A percentile compares a stretch with the other conserved stretches of the same genome.
Evolutionary conservation across 2,113 vertebrate genomes (phyloP).

Genomic region (Corythornis cristatus): DNA sequence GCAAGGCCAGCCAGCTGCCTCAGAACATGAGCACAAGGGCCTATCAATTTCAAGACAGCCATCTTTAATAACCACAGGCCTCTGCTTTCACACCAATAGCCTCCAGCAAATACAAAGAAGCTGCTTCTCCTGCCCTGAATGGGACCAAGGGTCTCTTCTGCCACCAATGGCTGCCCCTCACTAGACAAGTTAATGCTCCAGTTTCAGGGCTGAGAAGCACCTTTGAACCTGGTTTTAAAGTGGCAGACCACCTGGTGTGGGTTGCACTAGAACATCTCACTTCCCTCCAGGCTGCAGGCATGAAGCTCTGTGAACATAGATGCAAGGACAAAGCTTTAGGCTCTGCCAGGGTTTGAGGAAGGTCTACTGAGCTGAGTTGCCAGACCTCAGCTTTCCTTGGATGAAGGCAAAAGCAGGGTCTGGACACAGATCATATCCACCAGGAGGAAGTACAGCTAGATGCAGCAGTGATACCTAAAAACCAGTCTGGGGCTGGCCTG

Average conservation of each 20-base stretch:
- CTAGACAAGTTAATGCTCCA: rapidly evolving
- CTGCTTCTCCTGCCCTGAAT: neutral
- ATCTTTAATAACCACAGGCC: neutral
- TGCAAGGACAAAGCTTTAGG: neutral
- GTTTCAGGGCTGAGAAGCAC: neutral
- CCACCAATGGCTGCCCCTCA: neutral
- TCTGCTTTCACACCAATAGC: neutral
- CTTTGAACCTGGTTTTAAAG: neutral
- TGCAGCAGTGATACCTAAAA: neutral
- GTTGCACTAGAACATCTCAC: neutral
- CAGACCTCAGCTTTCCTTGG: neutral
- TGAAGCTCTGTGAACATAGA: rapidly evolving
- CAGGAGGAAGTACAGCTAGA: neutral
- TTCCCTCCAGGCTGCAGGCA: neutral
- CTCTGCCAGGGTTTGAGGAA: too few species aligned
- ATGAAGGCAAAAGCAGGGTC: neutral
- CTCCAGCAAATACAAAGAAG: neutral
- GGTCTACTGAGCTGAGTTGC: neutral
- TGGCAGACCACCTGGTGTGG: rapidly evolving
- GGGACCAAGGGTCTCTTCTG: neutral
- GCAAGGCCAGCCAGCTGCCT: neutral
- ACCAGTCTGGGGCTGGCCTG: neutral
- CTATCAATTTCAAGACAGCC: neutral
- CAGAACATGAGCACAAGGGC: rapidly evolving
- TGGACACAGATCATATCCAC: neutral